phyloP scores from a whole-genome alignment of 2,888 invertebrate species.

The Dicycla oo region DNA sequence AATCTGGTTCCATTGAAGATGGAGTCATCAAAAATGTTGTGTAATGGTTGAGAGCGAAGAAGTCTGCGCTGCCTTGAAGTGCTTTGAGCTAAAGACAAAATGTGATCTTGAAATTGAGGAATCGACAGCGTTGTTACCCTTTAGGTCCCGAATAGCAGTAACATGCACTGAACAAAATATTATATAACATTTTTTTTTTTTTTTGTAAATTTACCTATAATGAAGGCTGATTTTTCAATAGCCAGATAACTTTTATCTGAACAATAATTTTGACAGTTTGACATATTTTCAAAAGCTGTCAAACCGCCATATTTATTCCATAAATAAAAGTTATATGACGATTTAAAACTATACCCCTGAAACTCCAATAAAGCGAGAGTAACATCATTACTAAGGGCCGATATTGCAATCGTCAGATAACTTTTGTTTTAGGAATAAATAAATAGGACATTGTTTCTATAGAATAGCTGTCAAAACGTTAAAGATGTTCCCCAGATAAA shows the following conservation, averaged over 20 bases:
- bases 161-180: not conserved
- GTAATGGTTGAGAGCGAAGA: conserved; percentile 91
- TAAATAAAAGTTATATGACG: too few species aligned
- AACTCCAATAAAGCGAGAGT: not conserved
- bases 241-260: too few species aligned
- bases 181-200: not conserved
- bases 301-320: too few species aligned
- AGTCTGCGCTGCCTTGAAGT: conserved; percentile 87
- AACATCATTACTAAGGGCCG: not conserved
- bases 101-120: not conserved
- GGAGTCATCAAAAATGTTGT: conserved; percentile 84
- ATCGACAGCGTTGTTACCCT: not conserved
- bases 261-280: too few species aligned
- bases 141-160: not conserved
- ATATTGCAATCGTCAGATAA: too few species aligned
- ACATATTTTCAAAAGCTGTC: too few species aligned
- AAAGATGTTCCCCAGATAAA: too few species aligned
- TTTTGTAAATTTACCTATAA: not conserved
- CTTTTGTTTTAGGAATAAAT: too few species aligned
- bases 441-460: too few species aligned
- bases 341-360: too few species aligned
- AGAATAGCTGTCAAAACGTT: too few species aligned
- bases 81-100: conserved; percentile 75
- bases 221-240: too few species aligned
- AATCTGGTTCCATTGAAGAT: conserved; percentile 73